Evolutionary conservation across 2,113 vertebrate genomes (phyloP).

Genomic region (Sprattus sprattus): DNA sequence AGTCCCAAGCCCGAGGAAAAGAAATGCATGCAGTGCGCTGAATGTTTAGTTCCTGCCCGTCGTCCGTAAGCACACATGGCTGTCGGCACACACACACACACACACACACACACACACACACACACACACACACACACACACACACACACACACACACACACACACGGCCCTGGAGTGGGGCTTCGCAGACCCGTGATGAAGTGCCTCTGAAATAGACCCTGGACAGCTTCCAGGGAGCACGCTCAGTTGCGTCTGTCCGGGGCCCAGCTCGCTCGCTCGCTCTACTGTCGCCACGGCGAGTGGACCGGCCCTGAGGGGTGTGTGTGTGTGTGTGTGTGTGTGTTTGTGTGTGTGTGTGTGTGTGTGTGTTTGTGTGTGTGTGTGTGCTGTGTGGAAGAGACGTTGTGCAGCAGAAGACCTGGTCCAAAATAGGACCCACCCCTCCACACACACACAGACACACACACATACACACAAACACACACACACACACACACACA

Average conservation of each 20-base stretch:
- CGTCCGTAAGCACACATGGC: conserved; percentile 5
- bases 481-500: too few species aligned
- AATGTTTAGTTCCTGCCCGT: conserved; percentile 15
- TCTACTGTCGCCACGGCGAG: too few species aligned
- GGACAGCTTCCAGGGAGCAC: conserved; percentile 34
- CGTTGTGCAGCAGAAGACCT: conserved; percentile 32
- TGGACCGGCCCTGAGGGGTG: conserved; percentile 23
- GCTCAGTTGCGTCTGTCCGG: neutral
- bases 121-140: too few species aligned
- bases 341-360: too few species aligned
- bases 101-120: too few species aligned
- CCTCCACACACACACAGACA: neutral
- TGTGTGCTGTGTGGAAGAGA: neutral
- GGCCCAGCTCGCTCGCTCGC: too few species aligned
- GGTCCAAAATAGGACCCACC: neutral
- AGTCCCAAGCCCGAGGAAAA: conserved; percentile 5
- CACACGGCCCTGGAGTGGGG: too few species aligned
- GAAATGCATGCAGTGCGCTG: conserved; percentile 20
- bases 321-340: too few species aligned
- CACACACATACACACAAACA: too few species aligned
- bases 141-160: too few species aligned
- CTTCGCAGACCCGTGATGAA: conserved; percentile 30
- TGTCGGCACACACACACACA: too few species aligned
- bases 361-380: conserved; percentile 8
- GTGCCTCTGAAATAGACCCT: conserved; percentile 36